These are phyloP conservation scores for Hystrix brachyura DNA, from an alignment of 2,113 vertebrate genomes.

Conservation along the genomic window DNA sequence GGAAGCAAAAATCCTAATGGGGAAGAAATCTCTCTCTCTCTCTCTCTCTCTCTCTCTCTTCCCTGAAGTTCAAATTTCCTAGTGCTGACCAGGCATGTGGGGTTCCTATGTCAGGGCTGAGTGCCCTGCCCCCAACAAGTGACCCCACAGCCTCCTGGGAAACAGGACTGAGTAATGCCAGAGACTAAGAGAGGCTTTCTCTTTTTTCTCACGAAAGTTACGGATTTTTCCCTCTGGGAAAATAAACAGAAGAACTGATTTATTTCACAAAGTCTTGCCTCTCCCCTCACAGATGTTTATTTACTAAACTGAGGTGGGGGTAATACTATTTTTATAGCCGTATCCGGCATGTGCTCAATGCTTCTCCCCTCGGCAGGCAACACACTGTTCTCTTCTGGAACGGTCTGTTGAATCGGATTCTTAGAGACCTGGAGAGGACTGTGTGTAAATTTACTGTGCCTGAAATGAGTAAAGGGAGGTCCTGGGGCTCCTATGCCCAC, in stretches of 20 bases:
- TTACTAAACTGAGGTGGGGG: constrained; percentile 1
- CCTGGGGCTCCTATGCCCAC: background rate
- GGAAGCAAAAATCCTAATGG: background rate
- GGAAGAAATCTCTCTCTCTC: background rate
- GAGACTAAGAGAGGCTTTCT: background rate
- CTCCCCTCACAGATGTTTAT: constrained; percentile 13
- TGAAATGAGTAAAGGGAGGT: background rate
- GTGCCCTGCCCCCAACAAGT: background rate
- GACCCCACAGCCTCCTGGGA: background rate
- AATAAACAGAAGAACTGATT: constrained; percentile 1
- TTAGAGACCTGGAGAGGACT: background rate
- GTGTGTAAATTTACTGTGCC: background rate
- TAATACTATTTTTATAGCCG: background rate
- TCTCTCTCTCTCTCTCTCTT: background rate
- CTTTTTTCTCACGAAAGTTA: constrained; percentile 42
- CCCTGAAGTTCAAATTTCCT: constrained; percentile 11
- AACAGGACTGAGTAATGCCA: background rate
- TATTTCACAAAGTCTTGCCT: constrained; percentile 38
- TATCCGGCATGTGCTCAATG: background rate
- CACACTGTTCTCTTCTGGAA: background rate
- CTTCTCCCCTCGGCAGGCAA: background rate
- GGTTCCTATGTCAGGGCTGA: background rate
- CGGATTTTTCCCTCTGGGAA: background rate
- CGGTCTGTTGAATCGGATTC: background rate
- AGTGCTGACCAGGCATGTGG: background rate